phyloP scores from a whole-genome alignment of 2,888 invertebrate genomes.

The Hipparchia semele region DNA sequence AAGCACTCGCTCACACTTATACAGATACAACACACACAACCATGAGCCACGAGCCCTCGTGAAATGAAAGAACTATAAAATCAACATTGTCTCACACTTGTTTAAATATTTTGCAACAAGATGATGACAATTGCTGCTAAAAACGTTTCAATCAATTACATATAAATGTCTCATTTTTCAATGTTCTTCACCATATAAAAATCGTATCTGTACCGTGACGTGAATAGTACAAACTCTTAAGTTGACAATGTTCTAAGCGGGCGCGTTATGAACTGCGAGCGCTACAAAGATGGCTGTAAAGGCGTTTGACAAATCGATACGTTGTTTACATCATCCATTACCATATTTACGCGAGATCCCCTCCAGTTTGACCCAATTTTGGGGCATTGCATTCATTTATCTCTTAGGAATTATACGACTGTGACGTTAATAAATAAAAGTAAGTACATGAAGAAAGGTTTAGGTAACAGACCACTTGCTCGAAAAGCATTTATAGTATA shows the following conservation, averaged over 20 bases:
- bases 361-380: not conserved
- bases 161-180: not conserved
- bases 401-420: not conserved
- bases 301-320: slow-evolving; percentile 44
- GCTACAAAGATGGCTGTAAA: slow-evolving; percentile 43
- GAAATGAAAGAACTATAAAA: no score
- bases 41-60: no score
- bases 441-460: not conserved
- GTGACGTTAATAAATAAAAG: not conserved
- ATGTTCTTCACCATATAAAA: not conserved
- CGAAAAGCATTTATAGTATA: no score
- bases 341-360: not conserved
- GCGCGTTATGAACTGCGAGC: slow-evolving; percentile 40
- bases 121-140: no score
- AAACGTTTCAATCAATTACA: not conserved
- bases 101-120: no score
- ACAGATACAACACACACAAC: no score
- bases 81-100: no score
- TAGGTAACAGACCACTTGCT: not conserved
- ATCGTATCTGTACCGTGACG: slow-evolving; percentile 6
- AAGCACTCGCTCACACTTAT: no score
- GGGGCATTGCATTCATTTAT: not conserved
- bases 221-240: not conserved
- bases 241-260: slow-evolving; percentile 28
- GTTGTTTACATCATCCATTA: slow-evolving; percentile 25